Base-by-base conservation (phyloP, 2,888 invertebrate genomes). In the Erebia aethiops region DNA sequence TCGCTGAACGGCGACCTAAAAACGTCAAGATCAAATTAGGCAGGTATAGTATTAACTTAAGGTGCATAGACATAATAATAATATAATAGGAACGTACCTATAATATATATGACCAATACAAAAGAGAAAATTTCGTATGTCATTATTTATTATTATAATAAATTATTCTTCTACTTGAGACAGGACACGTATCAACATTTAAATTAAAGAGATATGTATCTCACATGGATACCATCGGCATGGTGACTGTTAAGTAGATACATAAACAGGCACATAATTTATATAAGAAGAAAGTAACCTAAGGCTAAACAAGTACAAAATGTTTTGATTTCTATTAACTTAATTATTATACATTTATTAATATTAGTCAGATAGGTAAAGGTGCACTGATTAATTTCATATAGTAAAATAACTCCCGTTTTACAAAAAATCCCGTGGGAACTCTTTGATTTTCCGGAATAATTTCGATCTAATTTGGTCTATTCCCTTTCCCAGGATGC, bases 1-100 rank as follows among this genome's bases (percentile, higher is more conserved):
- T 69, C 54, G 46, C 68, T 66, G 49, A 69, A 26, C 51, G 35
- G 70, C 67, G 71, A 72, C 76, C 73, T 67, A 67, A 73, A 71
- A 71, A 71, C 58, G 43, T 67, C 69, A 54, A 69, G 69, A 61
- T 67, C 46, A 60, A 67, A 63, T 57, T 51, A 49, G 46, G 21
- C 43, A 56, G n/a, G 18, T 14, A 64, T 35, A 35, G 35, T 35
- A 35, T 35, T 7, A 35, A 35, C 35, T 35, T 26, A 26, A 35
- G 5, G 7, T 7, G 7, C 35, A 35, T 35, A 35, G 0, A 7
- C 5, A 26, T 26, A 26, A 26, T 26, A 26, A 26, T 26, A 26
- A 26, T 26, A 26, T 3, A 26, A 3, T 26, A 26, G 3, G 1
- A 26, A 26, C 26, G 26, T 26, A 26, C 4, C n/a, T n/a, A n/a